Base-by-base conservation (phyloP, 1,140 invertebrate genomes). In the Theocolax elegans region DNA sequence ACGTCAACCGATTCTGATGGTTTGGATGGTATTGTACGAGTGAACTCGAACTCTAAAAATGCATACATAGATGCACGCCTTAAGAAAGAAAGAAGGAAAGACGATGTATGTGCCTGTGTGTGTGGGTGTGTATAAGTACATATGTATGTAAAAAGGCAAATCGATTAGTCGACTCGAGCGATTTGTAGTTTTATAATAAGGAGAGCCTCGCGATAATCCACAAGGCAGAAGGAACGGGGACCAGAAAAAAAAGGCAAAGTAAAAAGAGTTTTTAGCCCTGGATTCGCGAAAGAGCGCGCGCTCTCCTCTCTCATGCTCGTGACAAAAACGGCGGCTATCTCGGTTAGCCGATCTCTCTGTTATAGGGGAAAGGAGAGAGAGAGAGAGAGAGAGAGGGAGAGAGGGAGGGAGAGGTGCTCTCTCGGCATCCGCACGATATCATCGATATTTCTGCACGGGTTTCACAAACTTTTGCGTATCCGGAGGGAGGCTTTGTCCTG, bases 391-490 rank as follows among this genome's bases (percentile, higher is more conserved):
- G 27, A 19, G 25, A 2, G 13, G 19, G 54, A 13, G n/a, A 21
- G 29, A 21, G 35, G 15, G 46, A 31, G 13, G 12, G 2, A 17
- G 8, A 23, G 23, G 21, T 7, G 48, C 48, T 51, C 17, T 23
- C 48, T 51, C 25, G 17, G 56, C 9, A 31, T 44, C 23, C 17
- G 19, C 40, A 48, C 51, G 67, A 70, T 70, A 65, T 65, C 21
- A 71, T 71, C 68, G 60, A 71, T 71, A 71, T 64, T 71, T 65
- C 68, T 54, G 59, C 38, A 56, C 40, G 67, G 67, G 40, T 63
- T 70, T 70, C 49, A 62, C 56, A 42, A 56, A 70, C 59, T 63
- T 63, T 62, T 70, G 67, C 67, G 56, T 44, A 63, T 63, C 67
- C 59, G 46, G 12, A 21, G 49, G 23, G 21, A 21, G 8, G 21